These are phyloP conservation scores for Gymnogyps californianus DNA, from an alignment of 2,113 vertebrate genomes.

Conservation along the genomic window DNA sequence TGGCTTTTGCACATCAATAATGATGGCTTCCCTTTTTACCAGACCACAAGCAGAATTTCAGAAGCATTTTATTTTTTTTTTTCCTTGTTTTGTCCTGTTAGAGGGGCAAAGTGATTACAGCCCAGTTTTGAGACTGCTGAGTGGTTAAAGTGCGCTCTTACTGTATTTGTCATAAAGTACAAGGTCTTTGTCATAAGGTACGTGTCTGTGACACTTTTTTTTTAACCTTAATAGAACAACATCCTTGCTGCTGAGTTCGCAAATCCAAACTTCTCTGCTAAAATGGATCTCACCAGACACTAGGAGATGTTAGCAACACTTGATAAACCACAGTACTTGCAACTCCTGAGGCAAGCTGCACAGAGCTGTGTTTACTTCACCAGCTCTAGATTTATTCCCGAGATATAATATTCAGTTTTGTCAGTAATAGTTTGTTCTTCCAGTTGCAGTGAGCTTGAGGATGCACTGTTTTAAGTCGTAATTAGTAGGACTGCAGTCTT, in stretches of 20 bases:
- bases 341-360: neutral
- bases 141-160: neutral
- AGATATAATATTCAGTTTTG: rapidly evolving
- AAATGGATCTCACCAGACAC: neutral
- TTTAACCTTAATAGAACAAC: neutral
- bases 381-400: neutral
- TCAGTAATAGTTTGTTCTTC: neutral
- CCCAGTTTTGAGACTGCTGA: neutral
- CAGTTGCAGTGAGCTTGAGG: neutral
- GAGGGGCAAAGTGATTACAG: neutral
- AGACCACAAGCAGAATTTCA: neutral
- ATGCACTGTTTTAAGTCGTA: neutral
- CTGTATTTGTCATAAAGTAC: neutral
- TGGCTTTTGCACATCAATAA: neutral
- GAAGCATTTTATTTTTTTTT: neutral
- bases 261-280: neutral
- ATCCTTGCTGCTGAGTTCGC: neutral
- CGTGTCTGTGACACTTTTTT: neutral
- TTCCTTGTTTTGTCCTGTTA: neutral
- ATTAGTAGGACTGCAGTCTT: neutral
- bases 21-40: neutral
- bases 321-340: neutral
- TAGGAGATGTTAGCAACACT: neutral
- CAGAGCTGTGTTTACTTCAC: neutral
- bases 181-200: neutral